A percentile compares a stretch with the other conserved stretches of the same genome.
Evolutionary conservation across 1,140 invertebrate species (phyloP).

Genomic region (Aethina tumida): DNA sequence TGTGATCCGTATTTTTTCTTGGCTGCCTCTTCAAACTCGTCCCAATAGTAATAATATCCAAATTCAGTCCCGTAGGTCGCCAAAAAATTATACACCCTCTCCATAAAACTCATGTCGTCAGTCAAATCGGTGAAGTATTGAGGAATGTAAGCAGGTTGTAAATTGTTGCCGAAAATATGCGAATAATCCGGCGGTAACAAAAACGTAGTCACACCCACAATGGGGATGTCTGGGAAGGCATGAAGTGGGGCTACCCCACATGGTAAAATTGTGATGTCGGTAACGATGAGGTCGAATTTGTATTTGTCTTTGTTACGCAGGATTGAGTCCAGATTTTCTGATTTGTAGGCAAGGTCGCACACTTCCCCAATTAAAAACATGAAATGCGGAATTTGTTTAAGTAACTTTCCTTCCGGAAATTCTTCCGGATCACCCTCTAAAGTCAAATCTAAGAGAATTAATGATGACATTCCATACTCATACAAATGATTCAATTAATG

Average conservation of each 20-base stretch:
- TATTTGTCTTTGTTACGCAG: no score
- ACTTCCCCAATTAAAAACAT: no score
- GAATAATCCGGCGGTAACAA: constrained; percentile 4
- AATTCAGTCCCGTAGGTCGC: background rate
- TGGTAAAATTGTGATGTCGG: background rate
- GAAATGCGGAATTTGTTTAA: no score
- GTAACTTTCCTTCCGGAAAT: no score
- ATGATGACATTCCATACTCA: no score
- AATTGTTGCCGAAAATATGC: constrained; percentile 18
- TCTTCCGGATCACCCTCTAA: no score
- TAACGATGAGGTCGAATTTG: constrained; percentile 7
- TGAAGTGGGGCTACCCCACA: constrained; percentile 2
- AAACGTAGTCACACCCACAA: constrained; percentile 3
- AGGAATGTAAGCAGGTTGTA: constrained; percentile 39
- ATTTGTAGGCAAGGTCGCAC: no score
- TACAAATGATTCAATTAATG: no score
- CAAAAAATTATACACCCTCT: constrained; percentile 32
- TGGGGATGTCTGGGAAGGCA: constrained; percentile 3
- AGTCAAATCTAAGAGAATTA: no score
- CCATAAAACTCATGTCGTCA: constrained; percentile 40
- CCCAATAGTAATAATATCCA: background rate
- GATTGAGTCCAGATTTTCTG: no score
- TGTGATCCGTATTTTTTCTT: constrained; percentile 1
- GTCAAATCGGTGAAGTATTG: constrained; percentile 26
- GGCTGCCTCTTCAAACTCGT: constrained; percentile 4